Base-by-base conservation (phyloP, 1,140 invertebrate genomes). In the Drosophila lini region DNA sequence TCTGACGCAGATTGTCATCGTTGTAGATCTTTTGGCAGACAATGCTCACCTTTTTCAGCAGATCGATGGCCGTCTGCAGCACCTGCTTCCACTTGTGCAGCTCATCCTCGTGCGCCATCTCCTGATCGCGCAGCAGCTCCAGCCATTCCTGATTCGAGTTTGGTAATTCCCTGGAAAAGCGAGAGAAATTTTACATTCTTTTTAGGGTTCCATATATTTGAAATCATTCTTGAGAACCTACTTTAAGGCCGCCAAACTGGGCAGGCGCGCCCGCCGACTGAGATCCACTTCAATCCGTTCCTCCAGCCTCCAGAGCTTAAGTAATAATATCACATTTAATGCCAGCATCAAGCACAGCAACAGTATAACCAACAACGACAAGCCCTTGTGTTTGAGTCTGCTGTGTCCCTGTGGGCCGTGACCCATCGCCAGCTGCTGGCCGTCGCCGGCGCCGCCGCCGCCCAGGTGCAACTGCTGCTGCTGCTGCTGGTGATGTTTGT, bases 311-410 rank as follows among this genome's bases (percentile, higher is more conserved):
- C 95, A 96, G 56, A 97, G 92, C 94, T 97, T 97, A 89, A 96
- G 96, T 93, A 96, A 97, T 42, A 97, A 93, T 80, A 97, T 93
- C 62, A 96, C 95, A 94, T 97, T 97, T 74, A 97, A 94, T 69
- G 96, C 81, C 69, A 97, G 93, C 78, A 97, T 93, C 80, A 94
- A 93, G 64, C 94, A 92, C 41, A 96, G 92, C 86, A 95, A 93
- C 81, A 94, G 77, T 63, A 95, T 93, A 64, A 96, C 93, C 89
- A 95, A 93, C 84, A 93, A 93, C 74, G 79, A 93, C 73, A 91
- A 92, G 90, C 90, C 78, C 70, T 80, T 91, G 75, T 88, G 75
- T 70, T 74, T 74, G 57, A 73, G 38, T 68, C 65, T 68, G 59
- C 65, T 64, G 47, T 76, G 74, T 28, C 50, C 67, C 63, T 75